Evolutionary conservation across 1,140 invertebrate genomes (phyloP), one percentile per base, ranked within the genome.

Genomic region (Colletes gigas): DNA sequence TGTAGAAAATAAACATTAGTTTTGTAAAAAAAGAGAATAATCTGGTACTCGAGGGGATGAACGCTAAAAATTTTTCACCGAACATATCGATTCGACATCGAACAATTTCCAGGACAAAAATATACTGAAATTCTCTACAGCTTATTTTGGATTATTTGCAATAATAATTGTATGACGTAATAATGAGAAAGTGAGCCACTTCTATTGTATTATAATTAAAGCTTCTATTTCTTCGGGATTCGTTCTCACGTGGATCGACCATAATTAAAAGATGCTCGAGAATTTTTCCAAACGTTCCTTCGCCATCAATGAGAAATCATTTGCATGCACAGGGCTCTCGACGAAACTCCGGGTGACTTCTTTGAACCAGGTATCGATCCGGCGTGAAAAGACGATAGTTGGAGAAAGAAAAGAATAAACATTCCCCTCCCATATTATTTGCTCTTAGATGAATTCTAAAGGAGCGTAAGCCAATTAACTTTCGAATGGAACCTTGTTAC

Each of bases 391-490:
- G 30, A 10, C 44, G 44, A 52, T 17, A n/a, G 17, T 14, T 15
- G 5, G 5, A 30, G 47, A 19, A 68, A 15, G 75, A 69, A 77
- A 68, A 77, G 54, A n/a, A 10, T 12, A 77, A 77, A 14, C 63
- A 41, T 59, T 68, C 21, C 17, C 41, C 41, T 15, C 19, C 12
- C 17, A 50, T 47, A 68, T 78, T 78, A 71, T 62, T 78, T 44
- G 30, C 59, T 77, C 54, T 21, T 59, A 21, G 44, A 50, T 30
- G 30, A 70, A 78, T 50, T 71, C 47, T 39, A 52, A 59, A 68
- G 47, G 54, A 19, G 63, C 41, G 55, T 59, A 47, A 68, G 67
- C 75, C 75, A 78, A 78, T 78, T 78, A 78, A 62, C 52, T 60
- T 71, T 62, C 41, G 66, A 62, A 78, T 62, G 47, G 44, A 62